Percentiles rank a stretch among this genome's conserved stretches.
These are phyloP conservation scores for Heliconius himera DNA, from an alignment of 1,140 invertebrate species.

Conservation along the genomic window DNA sequence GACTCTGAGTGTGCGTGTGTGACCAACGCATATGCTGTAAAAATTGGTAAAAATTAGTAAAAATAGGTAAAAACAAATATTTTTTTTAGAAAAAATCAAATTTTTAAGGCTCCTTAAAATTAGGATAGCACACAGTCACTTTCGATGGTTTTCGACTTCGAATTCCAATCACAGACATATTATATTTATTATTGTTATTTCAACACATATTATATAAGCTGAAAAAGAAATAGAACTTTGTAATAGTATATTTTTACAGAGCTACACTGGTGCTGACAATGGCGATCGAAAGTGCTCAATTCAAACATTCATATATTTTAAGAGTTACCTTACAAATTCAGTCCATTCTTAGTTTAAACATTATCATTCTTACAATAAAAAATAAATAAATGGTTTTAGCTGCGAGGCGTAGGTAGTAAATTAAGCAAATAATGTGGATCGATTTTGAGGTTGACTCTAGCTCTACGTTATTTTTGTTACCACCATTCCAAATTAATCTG, in stretches of 20 bases:
- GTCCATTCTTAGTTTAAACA: background rate
- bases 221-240: too few species aligned
- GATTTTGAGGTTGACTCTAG: too few species aligned
- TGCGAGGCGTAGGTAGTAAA: too few species aligned
- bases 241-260: background rate
- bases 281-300: background rate
- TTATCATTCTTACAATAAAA: background rate
- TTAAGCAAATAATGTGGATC: too few species aligned
- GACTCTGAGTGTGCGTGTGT: conserved; percentile 82
- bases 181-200: too few species aligned
- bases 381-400: too few species aligned
- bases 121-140: background rate
- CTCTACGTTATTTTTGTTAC: background rate
- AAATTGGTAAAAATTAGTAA: background rate
- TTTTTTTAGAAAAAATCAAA: too few species aligned
- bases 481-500: too few species aligned
- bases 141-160: background rate
- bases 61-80: background rate
- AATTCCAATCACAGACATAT: too few species aligned
- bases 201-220: too few species aligned
- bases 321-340: background rate
- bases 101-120: too few species aligned
- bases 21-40: conserved; percentile 88
- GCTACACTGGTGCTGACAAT: background rate
- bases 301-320: background rate